Evolutionary conservation across 2,113 vertebrate species (phyloP).

Genomic region (Zosterops hypoxanthus): DNA sequence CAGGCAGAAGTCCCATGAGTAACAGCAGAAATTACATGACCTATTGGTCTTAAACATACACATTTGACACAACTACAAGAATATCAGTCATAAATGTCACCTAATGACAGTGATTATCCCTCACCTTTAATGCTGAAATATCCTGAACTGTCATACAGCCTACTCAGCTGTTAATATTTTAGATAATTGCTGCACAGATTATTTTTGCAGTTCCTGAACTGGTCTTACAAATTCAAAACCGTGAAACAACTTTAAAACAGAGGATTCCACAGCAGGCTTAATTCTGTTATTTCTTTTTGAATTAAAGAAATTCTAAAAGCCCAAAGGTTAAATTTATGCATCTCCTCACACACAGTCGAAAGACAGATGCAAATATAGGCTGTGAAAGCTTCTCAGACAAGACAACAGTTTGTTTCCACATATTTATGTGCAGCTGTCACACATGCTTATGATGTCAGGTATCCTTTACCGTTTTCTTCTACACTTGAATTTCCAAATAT

Average conservation of each 20-base stretch:
- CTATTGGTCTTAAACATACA: background rate
- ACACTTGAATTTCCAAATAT: background rate
- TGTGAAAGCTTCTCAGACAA: background rate
- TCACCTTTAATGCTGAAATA: background rate
- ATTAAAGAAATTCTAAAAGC: background rate
- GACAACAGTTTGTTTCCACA: background rate
- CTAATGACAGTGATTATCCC: background rate
- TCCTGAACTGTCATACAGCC: constrained; percentile 17
- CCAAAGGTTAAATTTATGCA: background rate
- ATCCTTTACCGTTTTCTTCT: background rate
- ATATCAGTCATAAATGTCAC: background rate
- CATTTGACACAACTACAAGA: background rate
- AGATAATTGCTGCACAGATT: constrained; percentile 25
- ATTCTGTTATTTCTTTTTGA: background rate
- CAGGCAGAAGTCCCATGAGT: background rate
- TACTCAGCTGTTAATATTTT: constrained; percentile 41
- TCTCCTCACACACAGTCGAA: background rate
- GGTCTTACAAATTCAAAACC: constrained; percentile 21
- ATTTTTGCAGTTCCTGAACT: constrained; percentile 23
- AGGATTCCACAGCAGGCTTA: background rate
- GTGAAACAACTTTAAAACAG: background rate
- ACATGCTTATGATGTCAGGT: background rate
- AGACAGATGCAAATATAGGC: background rate
- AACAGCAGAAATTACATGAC: background rate
- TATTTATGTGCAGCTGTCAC: background rate